Percentiles rank a stretch among this genome's conserved stretches.
These are phyloP conservation scores for Orthosia cruda DNA, from an alignment of 2,888 invertebrate genomes.

Conservation along the genomic window DNA sequence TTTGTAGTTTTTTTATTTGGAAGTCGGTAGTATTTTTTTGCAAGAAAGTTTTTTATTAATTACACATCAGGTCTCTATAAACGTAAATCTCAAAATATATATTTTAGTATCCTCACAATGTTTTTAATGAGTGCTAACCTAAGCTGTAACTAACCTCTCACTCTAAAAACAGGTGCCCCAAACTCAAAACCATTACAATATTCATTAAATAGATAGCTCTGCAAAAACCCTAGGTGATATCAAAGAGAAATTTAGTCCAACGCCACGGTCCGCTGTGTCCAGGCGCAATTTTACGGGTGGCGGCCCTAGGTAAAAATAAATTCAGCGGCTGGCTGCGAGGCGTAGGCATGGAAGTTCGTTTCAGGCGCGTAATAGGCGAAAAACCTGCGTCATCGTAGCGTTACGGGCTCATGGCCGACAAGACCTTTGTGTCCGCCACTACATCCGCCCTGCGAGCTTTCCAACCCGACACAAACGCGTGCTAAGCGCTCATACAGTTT, in stretches of 20 bases:
- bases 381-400: slow-evolving; percentile 69
- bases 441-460: slow-evolving; percentile 48
- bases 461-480: slow-evolving; percentile 51
- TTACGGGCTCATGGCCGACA: slow-evolving; percentile 24
- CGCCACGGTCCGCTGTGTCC: slow-evolving; percentile 58
- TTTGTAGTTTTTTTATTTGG: too few relatives aligned
- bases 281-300: slow-evolving; percentile 72
- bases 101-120: background rate
- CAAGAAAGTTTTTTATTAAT: too few relatives aligned
- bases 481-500: slow-evolving; percentile 55
- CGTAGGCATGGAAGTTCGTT: slow-evolving; percentile 51
- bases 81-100: background rate
- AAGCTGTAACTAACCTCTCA: background rate
- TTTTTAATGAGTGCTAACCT: background rate
- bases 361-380: slow-evolving; percentile 60
- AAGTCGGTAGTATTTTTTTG: too few relatives aligned
- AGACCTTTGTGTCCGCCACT: slow-evolving; percentile 65
- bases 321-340: slow-evolving; percentile 53
- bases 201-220: slow-evolving; percentile 41
- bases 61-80: too few relatives aligned
- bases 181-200: background rate
- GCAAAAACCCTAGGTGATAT: slow-evolving; percentile 35
- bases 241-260: slow-evolving; percentile 45
- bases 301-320: slow-evolving; percentile 71
- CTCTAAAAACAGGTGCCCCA: background rate